Percentiles rank a stretch among this genome's conserved stretches.
Conservation (phyloP, 2,888 invertebrate genomes). For the Myopa tessellatipennis region DNA sequence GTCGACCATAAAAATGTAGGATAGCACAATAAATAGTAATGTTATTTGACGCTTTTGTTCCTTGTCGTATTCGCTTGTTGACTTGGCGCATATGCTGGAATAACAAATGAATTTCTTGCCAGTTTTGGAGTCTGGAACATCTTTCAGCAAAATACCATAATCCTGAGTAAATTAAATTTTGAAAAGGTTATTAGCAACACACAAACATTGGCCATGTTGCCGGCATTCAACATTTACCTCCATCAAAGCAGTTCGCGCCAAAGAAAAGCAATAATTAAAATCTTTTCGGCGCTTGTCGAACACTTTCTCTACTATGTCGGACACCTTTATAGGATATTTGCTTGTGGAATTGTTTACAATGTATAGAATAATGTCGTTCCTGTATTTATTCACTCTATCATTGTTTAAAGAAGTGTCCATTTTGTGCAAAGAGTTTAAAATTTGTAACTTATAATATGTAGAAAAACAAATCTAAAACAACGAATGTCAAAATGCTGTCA, state of each 20-base stretch:
- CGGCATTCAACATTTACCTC: constrained; percentile 43
- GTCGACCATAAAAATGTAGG: constrained; percentile 57
- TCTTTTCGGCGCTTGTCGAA: constrained; percentile 47
- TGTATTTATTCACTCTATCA: constrained; percentile 44
- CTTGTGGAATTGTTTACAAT: constrained; percentile 52
- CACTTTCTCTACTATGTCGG: constrained; percentile 48
- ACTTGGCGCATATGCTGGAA: constrained; percentile 47
- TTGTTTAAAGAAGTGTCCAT: constrained; percentile 44
- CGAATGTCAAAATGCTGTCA: no score
- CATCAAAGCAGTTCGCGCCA: constrained; percentile 47
- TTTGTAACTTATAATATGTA: neutral
- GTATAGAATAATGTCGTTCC: constrained; percentile 52
- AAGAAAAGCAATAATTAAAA: constrained; percentile 45
- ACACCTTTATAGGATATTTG: constrained; percentile 54
- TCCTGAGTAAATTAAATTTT: constrained; percentile 43
- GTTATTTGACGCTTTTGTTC: constrained; percentile 51
- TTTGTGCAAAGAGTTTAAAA: neutral
- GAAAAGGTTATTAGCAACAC: neutral
- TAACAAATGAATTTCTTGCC: constrained; percentile 52
- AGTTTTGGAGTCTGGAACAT: constrained; percentile 51
- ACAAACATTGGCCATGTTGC: neutral
- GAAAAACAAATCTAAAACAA: neutral
- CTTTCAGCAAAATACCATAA: constrained; percentile 52
- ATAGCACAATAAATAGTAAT: constrained; percentile 55
- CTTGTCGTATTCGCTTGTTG: constrained; percentile 47